These are phyloP conservation scores for Ashinkailepas kermadecensis DNA, from an alignment of 2,888 invertebrate species.

Conservation along the genomic window DNA sequence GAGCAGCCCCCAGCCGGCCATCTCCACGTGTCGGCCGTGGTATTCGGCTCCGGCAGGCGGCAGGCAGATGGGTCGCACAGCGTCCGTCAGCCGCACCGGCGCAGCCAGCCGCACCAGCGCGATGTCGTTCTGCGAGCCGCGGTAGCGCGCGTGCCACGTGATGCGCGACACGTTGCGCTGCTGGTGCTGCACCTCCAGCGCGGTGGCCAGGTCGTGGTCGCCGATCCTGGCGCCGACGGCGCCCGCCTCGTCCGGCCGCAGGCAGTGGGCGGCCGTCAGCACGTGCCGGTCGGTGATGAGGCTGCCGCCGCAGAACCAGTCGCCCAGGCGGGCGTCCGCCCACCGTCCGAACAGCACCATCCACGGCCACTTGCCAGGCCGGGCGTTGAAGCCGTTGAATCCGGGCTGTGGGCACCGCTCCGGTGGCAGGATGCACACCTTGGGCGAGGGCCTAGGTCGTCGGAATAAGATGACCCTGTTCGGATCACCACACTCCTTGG, in stretches of 20 bases:
- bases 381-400: too few species aligned
- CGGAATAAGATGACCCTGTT: too few species aligned
- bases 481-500: too few species aligned
- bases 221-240: background rate
- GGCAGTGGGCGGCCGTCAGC: slow-evolving; percentile 19
- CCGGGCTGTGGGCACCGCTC: too few species aligned
- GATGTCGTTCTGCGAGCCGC: slow-evolving; percentile 53
- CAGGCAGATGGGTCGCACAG: slow-evolving; percentile 81
- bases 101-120: slow-evolving; percentile 77
- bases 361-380: background rate
- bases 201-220: background rate
- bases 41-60: slow-evolving; percentile 74
- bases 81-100: slow-evolving; percentile 69
- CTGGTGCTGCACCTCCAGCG: background rate
- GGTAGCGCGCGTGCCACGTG: background rate
- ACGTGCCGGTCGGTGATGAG: background rate
- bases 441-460: too few species aligned
- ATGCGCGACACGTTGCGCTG: background rate
- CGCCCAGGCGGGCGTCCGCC: background rate
- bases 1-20: slow-evolving; percentile 14
- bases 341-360: background rate
- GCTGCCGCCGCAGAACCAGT: slow-evolving; percentile 10
- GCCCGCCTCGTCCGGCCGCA: background rate
- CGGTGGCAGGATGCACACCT: too few species aligned
- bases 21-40: background rate